phyloP scores from a whole-genome alignment of 2,113 vertebrate species.

The Girardinichthys multiradiatus region DNA sequence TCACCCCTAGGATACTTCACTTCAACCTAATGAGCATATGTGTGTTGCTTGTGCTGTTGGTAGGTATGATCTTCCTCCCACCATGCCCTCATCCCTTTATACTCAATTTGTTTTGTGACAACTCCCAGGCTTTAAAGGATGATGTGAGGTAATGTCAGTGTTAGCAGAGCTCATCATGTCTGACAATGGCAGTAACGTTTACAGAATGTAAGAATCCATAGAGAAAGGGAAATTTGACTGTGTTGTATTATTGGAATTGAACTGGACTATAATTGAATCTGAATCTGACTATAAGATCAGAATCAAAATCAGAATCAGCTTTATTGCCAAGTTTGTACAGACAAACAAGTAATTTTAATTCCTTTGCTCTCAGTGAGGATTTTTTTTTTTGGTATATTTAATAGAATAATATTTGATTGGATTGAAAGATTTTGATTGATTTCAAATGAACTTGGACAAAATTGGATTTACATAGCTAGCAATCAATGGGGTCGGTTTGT shows the following conservation, averaged over 20 bases:
- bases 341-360: no score
- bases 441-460: background rate
- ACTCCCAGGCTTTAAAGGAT: constrained; percentile 5
- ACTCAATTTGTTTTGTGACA: background rate
- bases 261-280: no score
- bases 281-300: no score
- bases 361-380: no score
- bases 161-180: constrained; percentile 33
- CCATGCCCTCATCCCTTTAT: background rate
- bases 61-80: background rate
- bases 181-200: constrained; percentile 50
- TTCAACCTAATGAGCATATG: constrained; percentile 1
- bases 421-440: background rate
- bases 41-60: background rate
- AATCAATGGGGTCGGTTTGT: no score
- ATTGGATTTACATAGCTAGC: no score
- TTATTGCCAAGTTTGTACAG: no score
- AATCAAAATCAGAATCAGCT: no score
- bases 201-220: constrained; percentile 32
- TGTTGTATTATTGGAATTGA: background rate
- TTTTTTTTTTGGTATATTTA: no score
- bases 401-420: no score
- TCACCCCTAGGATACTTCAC: constrained; percentile 6
- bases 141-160: constrained; percentile 24
- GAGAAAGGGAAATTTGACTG: background rate